A percentile compares a stretch with the other conserved stretches of the same genome.
phyloP scores from a whole-genome alignment of 2,113 vertebrate genomes.

The Hyla sarda region DNA sequence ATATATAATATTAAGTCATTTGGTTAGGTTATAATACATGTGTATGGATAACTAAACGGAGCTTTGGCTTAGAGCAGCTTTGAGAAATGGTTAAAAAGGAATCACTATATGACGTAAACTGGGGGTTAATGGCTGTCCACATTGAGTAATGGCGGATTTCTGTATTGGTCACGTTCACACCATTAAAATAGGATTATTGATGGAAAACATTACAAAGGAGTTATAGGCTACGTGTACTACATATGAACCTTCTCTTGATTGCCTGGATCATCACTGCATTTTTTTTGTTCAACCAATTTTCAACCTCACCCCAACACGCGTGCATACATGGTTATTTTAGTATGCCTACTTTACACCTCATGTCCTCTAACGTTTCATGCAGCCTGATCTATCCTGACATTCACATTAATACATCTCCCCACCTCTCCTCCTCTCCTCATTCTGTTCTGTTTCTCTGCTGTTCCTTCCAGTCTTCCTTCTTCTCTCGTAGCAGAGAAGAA shows the following conservation, averaged over 20 bases:
- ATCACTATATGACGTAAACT: background rate
- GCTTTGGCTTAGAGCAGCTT: background rate
- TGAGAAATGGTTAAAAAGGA: background rate
- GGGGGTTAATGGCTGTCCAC: background rate
- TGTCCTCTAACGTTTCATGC: background rate
- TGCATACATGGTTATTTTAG: background rate
- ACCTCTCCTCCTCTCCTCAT: background rate
- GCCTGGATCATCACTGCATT: background rate
- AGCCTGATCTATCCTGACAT: slow-evolving; percentile 2
- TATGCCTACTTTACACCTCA: background rate
- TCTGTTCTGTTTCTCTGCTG: background rate
- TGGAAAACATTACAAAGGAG: background rate
- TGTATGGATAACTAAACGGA: too few species aligned
- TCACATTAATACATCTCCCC: slow-evolving; percentile 16
- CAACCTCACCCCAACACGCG: background rate
- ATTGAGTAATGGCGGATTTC: background rate
- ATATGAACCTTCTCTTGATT: background rate
- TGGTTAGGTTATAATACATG: too few species aligned
- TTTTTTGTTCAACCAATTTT: background rate
- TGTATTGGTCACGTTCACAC: background rate
- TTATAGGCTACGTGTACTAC: background rate
- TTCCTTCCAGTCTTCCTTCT: background rate
- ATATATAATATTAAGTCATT: background rate
- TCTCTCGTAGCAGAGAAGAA: slow-evolving; percentile 50
- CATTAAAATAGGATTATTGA: background rate